A percentile compares a stretch with the other conserved stretches of the same genome.
phyloP scores from a whole-genome alignment of 2,113 vertebrate species.

The cattle (Bos taurus) region DNA sequence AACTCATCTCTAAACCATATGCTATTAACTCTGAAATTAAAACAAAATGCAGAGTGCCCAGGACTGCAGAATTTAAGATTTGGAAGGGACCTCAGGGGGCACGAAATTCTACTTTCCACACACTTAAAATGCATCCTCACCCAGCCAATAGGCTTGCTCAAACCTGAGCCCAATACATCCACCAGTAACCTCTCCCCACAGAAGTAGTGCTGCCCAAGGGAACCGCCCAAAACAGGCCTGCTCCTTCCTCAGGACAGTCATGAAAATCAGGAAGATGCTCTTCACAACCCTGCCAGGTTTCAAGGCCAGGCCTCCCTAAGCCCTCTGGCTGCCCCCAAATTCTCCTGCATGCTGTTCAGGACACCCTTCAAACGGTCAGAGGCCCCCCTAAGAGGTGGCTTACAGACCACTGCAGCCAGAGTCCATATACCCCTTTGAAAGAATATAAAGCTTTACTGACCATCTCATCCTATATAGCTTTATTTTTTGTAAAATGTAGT shows the following conservation, averaged over 20 bases:
- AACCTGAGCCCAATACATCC: neutral
- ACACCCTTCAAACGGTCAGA: neutral
- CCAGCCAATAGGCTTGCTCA: neutral
- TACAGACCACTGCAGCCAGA: neutral
- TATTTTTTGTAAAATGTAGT: neutral
- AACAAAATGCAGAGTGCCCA: conserved; percentile 50
- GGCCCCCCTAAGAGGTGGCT: neutral
- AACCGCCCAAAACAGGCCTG: neutral
- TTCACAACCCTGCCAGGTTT: neutral
- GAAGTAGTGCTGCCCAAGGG: neutral
- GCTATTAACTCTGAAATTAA: conserved; percentile 67
- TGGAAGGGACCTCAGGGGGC: conserved; percentile 37
- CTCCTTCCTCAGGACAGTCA: neutral
- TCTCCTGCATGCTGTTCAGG: neutral
- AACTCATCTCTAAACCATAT: conserved; percentile 56
- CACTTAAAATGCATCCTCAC: neutral
- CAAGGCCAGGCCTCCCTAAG: neutral
- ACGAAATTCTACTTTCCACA: conserved; percentile 18
- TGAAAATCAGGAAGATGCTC: neutral
- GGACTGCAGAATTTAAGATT: conserved; percentile 27
- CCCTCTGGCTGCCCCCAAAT: neutral
- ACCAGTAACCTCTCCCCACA: neutral
- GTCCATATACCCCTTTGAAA: neutral
- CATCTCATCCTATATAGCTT: neutral
- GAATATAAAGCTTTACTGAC: neutral